Percentiles rank a stretch among this genome's conserved stretches.
phyloP scores from a whole-genome alignment of 2,888 invertebrate species.

The Uropetala carovei region DNA sequence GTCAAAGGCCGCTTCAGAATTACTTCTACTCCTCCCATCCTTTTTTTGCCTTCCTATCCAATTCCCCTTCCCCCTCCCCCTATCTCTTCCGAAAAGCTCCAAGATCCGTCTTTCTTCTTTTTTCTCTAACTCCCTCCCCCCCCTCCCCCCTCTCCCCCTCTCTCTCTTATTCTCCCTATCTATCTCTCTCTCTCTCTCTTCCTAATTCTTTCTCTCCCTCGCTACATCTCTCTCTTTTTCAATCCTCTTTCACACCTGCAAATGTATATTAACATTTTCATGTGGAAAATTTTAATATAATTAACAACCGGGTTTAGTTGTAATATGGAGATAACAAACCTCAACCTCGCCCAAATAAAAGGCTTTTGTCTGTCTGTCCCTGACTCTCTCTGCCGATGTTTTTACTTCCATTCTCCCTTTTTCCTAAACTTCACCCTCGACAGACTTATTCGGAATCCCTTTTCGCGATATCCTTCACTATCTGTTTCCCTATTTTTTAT shows the following conservation, averaged over 20 bases:
- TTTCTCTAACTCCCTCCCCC: background rate
- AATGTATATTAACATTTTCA: no score
- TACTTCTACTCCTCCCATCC: background rate
- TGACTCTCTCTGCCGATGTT: background rate
- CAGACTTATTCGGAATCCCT: background rate
- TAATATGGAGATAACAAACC: no score
- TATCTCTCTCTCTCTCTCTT: background rate
- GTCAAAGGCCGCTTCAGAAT: constrained; percentile 50
- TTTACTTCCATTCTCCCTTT: background rate
- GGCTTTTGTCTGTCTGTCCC: background rate
- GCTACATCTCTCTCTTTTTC: background rate
- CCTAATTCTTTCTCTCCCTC: no score
- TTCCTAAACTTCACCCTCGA: background rate
- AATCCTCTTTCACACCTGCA: background rate
- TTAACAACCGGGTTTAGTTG: no score
- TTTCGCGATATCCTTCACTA: background rate
- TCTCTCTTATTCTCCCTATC: background rate
- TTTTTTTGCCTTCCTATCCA: background rate
- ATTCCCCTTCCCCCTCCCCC: background rate
- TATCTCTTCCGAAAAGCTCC: background rate
- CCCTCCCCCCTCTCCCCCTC: background rate
- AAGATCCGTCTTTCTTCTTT: background rate
- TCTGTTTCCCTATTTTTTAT: no score
- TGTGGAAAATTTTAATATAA: no score
- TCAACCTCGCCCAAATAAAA: background rate